These are phyloP conservation scores for Amphiprion clarkii DNA, from an alignment of 2,797 vertebrate genomes.

Conservation along the genomic window DNA sequence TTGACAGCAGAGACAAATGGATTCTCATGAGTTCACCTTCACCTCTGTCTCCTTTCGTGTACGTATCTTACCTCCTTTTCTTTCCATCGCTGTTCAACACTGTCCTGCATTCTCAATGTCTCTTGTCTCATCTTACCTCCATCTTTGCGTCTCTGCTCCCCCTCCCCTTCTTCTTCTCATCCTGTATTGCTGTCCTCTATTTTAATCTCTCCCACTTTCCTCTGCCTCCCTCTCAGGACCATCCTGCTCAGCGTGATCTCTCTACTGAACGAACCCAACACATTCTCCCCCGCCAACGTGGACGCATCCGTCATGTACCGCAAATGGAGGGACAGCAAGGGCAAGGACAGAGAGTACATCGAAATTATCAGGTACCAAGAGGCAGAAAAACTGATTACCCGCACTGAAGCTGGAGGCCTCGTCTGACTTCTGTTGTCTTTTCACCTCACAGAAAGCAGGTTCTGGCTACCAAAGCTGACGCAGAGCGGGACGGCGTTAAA, in stretches of 20 bases:
- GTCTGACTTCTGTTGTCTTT: not conserved
- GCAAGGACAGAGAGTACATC: constrained; percentile 93
- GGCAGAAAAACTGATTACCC: not conserved
- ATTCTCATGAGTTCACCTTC: constrained; percentile 10
- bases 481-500: constrained; percentile 93
- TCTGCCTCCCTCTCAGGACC: constrained; percentile 83
- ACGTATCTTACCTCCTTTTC: constrained; percentile 1
- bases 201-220: constrained; percentile 26
- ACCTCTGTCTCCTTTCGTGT: not conserved
- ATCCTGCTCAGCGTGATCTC: constrained; percentile 98
- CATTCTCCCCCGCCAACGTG: constrained; percentile 96
- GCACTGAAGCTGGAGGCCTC: not conserved
- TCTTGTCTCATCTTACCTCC: constrained; percentile 48
- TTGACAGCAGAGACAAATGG: constrained; percentile 20
- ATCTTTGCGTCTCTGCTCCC: not conserved
- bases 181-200: constrained; percentile 19
- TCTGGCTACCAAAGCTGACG: constrained; percentile 92
- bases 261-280: constrained; percentile 96
- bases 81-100: not conserved
- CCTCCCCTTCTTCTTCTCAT: not conserved
- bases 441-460: constrained; percentile 91
- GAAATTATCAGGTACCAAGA: constrained; percentile 93
- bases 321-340: constrained; percentile 97
- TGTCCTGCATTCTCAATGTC: constrained; percentile 27
- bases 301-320: constrained; percentile 98